phyloP scores from a whole-genome alignment of 2,888 invertebrate species.

The Cryptocheilus praepositus region DNA sequence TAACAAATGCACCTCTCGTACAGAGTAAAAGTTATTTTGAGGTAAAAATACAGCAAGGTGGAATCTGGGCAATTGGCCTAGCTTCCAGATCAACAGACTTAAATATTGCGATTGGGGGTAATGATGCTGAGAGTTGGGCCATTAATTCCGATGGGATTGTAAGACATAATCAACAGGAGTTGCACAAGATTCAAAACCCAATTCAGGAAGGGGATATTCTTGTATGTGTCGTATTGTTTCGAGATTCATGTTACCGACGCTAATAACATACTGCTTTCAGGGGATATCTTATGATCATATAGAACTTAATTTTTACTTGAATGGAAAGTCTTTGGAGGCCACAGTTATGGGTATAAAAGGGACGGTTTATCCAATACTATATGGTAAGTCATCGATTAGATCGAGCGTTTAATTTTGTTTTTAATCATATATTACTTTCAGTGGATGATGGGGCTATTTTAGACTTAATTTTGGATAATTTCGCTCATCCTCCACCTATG shows the following conservation, averaged over 20 bases:
- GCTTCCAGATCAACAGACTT: constrained; percentile 92
- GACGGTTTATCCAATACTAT: constrained; percentile 92
- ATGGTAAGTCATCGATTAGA: constrained; percentile 81
- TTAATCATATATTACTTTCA: constrained; percentile 72
- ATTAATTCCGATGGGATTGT: constrained; percentile 92
- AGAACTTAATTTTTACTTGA: constrained; percentile 94
- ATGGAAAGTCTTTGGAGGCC: constrained; percentile 91
- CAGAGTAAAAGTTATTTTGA: constrained; percentile 99
- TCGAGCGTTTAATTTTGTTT: neutral
- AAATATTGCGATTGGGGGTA: constrained; percentile 87
- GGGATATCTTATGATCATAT: constrained; percentile 97
- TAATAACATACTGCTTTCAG: constrained; percentile 71
- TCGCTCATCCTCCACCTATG: constrained; percentile 87
- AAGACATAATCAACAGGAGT: constrained; percentile 87
- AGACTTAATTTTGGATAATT: constrained; percentile 94
- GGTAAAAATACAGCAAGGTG: constrained; percentile 97
- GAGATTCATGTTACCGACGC: neutral
- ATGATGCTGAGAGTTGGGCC: constrained; percentile 94
- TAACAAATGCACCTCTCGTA: constrained; percentile 94
- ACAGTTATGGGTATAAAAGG: constrained; percentile 93
- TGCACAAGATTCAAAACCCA: constrained; percentile 76
- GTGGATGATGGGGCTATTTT: constrained; percentile 98
- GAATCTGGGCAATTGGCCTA: constrained; percentile 96
- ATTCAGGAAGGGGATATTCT: constrained; percentile 96
- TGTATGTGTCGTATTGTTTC: constrained; percentile 73